These are phyloP conservation scores for Hypercompe scribonia DNA, from an alignment of 2,888 invertebrate genomes.

Conservation along the genomic window DNA sequence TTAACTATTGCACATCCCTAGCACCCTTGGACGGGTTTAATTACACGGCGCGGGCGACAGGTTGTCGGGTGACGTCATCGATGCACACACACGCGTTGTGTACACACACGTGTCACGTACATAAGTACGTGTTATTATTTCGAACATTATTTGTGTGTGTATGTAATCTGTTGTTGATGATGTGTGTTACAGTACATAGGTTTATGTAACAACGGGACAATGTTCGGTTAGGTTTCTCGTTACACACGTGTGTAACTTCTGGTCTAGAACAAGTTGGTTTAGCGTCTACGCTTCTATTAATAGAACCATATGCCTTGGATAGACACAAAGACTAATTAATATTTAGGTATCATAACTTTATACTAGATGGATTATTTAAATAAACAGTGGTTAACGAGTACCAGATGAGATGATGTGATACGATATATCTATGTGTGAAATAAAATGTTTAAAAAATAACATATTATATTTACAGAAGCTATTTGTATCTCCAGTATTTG, in stretches of 20 bases:
- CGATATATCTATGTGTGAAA: no score
- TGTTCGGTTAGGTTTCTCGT: slow-evolving; percentile 25
- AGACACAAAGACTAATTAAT: not conserved
- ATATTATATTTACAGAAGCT: no score
- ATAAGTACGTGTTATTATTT: slow-evolving; percentile 51
- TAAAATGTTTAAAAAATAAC: no score
- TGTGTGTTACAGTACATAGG: slow-evolving; percentile 31
- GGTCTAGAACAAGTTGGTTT: slow-evolving; percentile 16
- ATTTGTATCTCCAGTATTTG: no score
- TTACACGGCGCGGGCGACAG: slow-evolving; percentile 86
- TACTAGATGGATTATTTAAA: not conserved
- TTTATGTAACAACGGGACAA: slow-evolving; percentile 27
- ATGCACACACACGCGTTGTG: slow-evolving; percentile 54
- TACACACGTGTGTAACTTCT: slow-evolving; percentile 21
- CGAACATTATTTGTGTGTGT: slow-evolving; percentile 39
- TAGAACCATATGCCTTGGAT: not conserved
- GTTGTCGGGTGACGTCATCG: slow-evolving; percentile 85
- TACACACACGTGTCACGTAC: slow-evolving; percentile 34
- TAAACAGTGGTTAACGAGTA: not conserved
- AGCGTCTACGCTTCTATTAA: not conserved
- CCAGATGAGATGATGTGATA: not conserved
- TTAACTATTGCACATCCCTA: slow-evolving; percentile 64
- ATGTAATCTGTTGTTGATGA: slow-evolving; percentile 31
- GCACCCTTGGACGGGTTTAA: slow-evolving; percentile 79
- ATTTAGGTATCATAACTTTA: not conserved